Evolutionary conservation across 2,113 vertebrate genomes (phyloP).

Genomic region (Megaleporinus macrocephalus): DNA sequence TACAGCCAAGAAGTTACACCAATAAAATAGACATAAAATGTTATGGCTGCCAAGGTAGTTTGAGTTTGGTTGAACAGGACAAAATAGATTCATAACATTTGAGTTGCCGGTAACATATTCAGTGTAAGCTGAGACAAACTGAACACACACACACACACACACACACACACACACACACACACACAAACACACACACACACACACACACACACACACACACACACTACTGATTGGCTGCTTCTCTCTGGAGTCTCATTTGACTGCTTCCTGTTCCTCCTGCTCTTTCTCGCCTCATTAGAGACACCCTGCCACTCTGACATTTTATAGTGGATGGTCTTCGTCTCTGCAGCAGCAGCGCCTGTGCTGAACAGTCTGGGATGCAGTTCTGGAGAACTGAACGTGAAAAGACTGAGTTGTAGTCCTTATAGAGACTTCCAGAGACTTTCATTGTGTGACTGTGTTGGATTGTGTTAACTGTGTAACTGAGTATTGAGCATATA

Average conservation of each 20-base stretch:
- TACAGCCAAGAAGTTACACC: no score
- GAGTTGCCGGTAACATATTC: no score
- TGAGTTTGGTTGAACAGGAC: no score
- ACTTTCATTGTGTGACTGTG: not conserved
- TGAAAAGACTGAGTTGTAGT: not conserved
- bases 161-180: not conserved
- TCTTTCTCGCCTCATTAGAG: slow-evolving; percentile 33
- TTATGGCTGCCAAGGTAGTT: no score
- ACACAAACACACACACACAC: not conserved
- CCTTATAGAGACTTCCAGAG: not conserved
- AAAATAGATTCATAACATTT: no score
- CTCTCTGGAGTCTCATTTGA: slow-evolving; percentile 35
- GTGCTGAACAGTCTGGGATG: not conserved
- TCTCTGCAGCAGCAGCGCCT: not conserved
- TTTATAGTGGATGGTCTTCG: slow-evolving; percentile 18
- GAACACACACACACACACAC: not conserved
- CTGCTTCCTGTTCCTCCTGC: slow-evolving; percentile 31
- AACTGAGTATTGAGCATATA: no score
- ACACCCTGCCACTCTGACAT: slow-evolving; percentile 1
- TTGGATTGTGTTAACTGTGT: not conserved
- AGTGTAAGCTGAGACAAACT: not conserved
- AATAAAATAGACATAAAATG: no score
- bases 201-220: not conserved
- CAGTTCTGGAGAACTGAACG: not conserved
- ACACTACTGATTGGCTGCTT: slow-evolving; percentile 19